Conservation (phyloP, 2,113 vertebrate genomes). For the Gorsachius goisagi region DNA sequence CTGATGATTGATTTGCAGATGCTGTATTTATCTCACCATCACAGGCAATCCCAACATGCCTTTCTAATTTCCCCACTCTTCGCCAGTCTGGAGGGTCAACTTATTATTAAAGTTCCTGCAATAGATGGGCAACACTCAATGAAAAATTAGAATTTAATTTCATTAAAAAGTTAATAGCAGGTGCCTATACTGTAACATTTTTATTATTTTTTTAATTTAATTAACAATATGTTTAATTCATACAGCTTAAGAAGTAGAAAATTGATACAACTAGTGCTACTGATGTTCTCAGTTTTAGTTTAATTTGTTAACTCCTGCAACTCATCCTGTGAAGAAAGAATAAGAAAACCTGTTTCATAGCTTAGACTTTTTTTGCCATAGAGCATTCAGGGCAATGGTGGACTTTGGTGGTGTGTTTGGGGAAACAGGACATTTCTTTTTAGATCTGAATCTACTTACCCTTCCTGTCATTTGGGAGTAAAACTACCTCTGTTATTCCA, state of each 20-base stretch:
- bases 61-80: background rate
- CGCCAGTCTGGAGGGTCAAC: background rate
- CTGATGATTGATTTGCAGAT: background rate
- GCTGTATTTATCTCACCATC: background rate
- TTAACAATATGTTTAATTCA: background rate
- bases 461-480: background rate
- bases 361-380: background rate
- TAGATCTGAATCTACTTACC: background rate
- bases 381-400: background rate
- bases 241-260: background rate
- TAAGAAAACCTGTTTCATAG: background rate
- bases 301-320: background rate
- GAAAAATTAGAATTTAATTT: background rate
- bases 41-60: background rate
- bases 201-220: background rate
- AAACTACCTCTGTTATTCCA: background rate
- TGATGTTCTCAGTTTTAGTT: background rate
- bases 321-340: background rate
- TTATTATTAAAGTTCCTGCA: background rate
- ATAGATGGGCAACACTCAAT: background rate
- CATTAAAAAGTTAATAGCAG: background rate
- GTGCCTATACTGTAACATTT: background rate
- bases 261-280: background rate
- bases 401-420: background rate
- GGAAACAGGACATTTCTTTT: background rate